Conservation (phyloP, 2,888 invertebrate genomes). For the Chloroclysta siterata region DNA sequence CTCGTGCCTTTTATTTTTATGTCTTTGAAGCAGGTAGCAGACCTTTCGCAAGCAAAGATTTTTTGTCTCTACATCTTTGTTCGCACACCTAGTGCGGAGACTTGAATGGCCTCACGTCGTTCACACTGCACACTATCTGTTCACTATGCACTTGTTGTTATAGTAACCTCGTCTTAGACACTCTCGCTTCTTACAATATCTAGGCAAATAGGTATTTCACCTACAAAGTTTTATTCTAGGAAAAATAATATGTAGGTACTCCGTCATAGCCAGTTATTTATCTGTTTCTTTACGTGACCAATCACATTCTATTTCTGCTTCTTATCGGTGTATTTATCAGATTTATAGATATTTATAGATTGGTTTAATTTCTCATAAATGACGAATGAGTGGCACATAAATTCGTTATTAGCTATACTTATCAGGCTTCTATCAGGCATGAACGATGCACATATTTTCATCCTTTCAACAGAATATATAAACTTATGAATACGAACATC, state of each 20-base stretch:
- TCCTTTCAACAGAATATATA: conserved; percentile 17
- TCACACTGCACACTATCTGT: conserved; percentile 44
- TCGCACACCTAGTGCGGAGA: conserved; percentile 36
- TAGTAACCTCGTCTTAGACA: conserved; percentile 39
- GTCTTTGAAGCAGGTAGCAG: conserved; percentile 73
- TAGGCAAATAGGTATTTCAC: background rate
- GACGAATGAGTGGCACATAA: no score
- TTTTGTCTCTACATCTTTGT: conserved; percentile 68
- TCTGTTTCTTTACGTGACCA: conserved; percentile 32
- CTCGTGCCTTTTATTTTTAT: conserved; percentile 51
- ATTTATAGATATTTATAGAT: conserved; percentile 21
- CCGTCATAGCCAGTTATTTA: conserved; percentile 21
- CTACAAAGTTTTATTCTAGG: conserved; percentile 32
- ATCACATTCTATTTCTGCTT: conserved; percentile 30
- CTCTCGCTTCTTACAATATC: conserved; percentile 33
- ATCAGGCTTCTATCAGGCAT: background rate
- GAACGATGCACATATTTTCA: conserved; percentile 14
- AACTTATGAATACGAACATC: conserved; percentile 45
- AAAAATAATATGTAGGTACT: conserved; percentile 11
- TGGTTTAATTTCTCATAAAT: conserved; percentile 5
- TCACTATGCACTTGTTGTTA: conserved; percentile 61
- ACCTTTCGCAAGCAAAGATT: conserved; percentile 65
- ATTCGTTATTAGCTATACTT: conserved; percentile 1
- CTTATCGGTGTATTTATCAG: conserved; percentile 23
- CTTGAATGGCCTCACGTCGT: conserved; percentile 56